Percentiles rank a stretch among this genome's conserved stretches.
Evolutionary conservation across 53 echinoderm and acorn worm species (phyloP).

Genomic region (Arbacia lixula): DNA sequence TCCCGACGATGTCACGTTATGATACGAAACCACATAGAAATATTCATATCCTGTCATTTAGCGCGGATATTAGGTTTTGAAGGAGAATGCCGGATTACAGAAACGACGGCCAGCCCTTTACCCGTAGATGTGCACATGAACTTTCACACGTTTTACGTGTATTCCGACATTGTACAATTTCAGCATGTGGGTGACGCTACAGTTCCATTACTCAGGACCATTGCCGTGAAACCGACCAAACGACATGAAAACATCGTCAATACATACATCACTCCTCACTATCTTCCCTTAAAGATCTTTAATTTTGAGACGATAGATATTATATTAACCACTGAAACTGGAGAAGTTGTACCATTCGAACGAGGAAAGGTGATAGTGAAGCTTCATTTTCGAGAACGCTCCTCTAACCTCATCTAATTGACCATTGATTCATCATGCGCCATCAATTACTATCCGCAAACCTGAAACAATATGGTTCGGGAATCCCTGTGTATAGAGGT

Average conservation of each 20-base stretch:
- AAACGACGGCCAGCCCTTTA: slow-evolving; percentile 21
- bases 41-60: slow-evolving; percentile 18
- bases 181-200: slow-evolving; percentile 68
- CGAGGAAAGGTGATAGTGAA: slow-evolving; percentile 69
- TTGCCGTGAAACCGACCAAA: slow-evolving; percentile 17
- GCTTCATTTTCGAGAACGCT: slow-evolving; percentile 72
- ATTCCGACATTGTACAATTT: slow-evolving; percentile 65
- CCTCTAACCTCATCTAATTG: background rate
- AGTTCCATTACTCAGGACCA: slow-evolving; percentile 57
- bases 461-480: slow-evolving; percentile 32
- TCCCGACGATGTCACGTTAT: background rate
- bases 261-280: slow-evolving; percentile 59
- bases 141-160: slow-evolving; percentile 65
- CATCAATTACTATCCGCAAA: too few relatives aligned
- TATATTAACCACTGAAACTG: slow-evolving; percentile 66
- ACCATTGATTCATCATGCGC: background rate
- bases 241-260: slow-evolving; percentile 45
- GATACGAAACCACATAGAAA: background rate
- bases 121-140: slow-evolving; percentile 57
- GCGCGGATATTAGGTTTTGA: slow-evolving; percentile 15
- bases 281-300: slow-evolving; percentile 57
- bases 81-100: background rate
- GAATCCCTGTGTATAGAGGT: slow-evolving; percentile 54
- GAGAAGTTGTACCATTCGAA: slow-evolving; percentile 63
- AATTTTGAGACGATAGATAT: slow-evolving; percentile 67